Evolutionary conservation across 2,797 vertebrate species (phyloP), one percentile per base, ranked within the genome.

Genomic region (Florisuga fusca): DNA sequence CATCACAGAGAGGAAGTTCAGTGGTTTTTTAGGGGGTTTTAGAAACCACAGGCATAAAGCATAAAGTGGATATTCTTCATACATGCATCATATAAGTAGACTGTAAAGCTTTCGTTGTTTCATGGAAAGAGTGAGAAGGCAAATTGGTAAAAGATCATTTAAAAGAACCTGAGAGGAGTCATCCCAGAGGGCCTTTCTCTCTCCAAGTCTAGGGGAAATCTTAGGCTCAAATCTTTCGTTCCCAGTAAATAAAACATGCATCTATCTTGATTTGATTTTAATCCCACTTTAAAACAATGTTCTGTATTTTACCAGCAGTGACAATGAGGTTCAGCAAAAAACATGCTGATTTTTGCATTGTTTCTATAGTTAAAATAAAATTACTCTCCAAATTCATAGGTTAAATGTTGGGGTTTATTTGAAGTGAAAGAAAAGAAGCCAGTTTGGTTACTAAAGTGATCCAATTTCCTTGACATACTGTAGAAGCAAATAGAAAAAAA

Each of bases 401-500:
- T 89, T 85, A 87, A 89, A 50, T 76, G 57, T 51, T 74, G 57
- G 61, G 48, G 63, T 89, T 89, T 62, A 74, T 74, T 51, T 80
- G 68, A 87, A 94, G 86, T 74, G 63, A 87, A 95, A 67, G 92
- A 63, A 73, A 85, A 64, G 89, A 91, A 81, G 73, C 67, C 88
- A 67, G 74, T 83, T 89, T 61, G 69, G 72, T 91, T 91, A 90
- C 95, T 83, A 41, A 90, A 95, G 82, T 86, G 87, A 87, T 93
- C 77, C 38, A 2, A n/a, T 95, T 93, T 83, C 78, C 69, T 87
- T 92, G 87, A 91, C 94, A 95, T 89, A n/a, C 88, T 90, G 66
- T 63, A 38, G 92, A 91, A 95, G 91, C 83, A 95, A 95, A 93
- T 33, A 87, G 83, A 74, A 77, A 79, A 41, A 87, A 93, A 96